Percentiles rank a stretch among this genome's conserved stretches.
phyloP scores from a whole-genome alignment of 2,797 vertebrate species.

The Steatocranus sp. region DNA sequence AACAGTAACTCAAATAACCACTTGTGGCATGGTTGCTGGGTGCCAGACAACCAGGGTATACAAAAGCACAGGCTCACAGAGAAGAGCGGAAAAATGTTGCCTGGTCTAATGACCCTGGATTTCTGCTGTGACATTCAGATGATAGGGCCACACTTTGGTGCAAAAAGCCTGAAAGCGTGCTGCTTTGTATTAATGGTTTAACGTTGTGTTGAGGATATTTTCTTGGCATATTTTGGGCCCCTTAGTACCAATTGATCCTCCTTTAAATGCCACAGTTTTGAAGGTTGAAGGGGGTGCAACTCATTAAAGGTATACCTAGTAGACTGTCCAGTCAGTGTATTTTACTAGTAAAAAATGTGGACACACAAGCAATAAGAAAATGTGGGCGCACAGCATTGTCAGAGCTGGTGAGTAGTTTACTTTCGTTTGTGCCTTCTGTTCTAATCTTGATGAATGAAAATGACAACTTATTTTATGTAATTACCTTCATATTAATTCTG shows the following conservation, averaged over 20 bases:
- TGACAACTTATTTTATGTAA: fast-evolving
- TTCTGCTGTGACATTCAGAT: background rate
- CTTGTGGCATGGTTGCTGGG: background rate
- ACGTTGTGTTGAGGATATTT: background rate
- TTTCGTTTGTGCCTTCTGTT: background rate
- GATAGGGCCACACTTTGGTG: background rate
- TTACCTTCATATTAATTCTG: background rate
- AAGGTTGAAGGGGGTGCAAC: background rate
- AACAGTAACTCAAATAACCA: background rate
- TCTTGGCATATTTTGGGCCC: fast-evolving
- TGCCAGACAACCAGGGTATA: background rate
- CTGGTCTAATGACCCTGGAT: background rate
- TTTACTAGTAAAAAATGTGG: background rate
- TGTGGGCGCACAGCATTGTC: background rate
- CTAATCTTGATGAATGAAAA: background rate
- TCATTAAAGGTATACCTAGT: background rate
- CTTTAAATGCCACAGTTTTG: background rate
- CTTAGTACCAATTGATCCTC: background rate
- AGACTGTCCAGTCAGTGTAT: background rate
- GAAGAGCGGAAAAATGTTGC: background rate
- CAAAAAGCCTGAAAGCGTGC: background rate
- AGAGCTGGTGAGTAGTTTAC: background rate
- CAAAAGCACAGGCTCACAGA: background rate
- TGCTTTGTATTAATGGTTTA: background rate
- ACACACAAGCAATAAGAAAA: background rate